Evolutionary conservation across 2,888 invertebrate species (phyloP).

Genomic region (Eristalinus aeneus): DNA sequence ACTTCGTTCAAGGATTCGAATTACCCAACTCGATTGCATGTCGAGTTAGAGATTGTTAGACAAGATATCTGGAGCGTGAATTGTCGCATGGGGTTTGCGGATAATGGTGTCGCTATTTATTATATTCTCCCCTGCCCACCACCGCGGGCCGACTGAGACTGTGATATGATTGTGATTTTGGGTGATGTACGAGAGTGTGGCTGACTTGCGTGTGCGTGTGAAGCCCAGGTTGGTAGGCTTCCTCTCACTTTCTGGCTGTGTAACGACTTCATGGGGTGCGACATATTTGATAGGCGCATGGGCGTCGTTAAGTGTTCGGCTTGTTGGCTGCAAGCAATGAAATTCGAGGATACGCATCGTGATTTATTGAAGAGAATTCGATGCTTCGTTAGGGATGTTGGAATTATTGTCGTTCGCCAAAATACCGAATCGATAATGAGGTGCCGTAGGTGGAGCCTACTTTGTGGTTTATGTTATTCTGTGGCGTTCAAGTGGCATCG

Average conservation of each 20-base stretch:
- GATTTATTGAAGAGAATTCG: neutral
- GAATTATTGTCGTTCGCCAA: too few relatives aligned
- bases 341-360: neutral
- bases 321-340: slow-evolving; percentile 2
- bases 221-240: neutral
- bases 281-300: slow-evolving; percentile 4
- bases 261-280: slow-evolving; percentile 10
- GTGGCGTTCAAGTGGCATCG: neutral
- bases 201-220: neutral
- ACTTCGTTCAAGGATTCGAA: slow-evolving; percentile 5
- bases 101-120: slow-evolving; percentile 41
- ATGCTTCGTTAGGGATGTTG: neutral
- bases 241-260: neutral
- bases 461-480: neutral
- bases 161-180: slow-evolving; percentile 12
- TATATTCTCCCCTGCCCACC: neutral
- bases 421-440: neutral
- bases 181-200: neutral
- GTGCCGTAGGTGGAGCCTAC: neutral
- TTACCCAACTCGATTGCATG: slow-evolving; percentile 32
- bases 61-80: slow-evolving; percentile 33
- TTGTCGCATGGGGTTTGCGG: slow-evolving; percentile 24
- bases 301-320: neutral
- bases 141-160: neutral
- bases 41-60: slow-evolving; percentile 14